Base-by-base conservation (phyloP, 2,113 vertebrate genomes). In the Cyanoliseus patagonus region DNA sequence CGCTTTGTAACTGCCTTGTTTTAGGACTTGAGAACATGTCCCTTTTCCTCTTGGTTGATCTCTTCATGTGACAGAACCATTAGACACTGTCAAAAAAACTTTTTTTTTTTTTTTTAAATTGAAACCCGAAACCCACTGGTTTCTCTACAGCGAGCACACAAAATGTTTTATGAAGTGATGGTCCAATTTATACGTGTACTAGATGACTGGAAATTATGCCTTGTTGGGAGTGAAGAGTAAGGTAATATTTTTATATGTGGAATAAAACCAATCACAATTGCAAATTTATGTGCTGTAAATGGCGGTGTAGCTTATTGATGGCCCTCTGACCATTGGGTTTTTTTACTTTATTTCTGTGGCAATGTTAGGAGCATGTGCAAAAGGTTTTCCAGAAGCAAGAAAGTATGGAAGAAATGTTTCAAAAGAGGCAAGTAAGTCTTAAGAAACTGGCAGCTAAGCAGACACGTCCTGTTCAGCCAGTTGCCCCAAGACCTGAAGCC, bases 371-470 rank as follows among this genome's bases (percentile, higher is more conserved):
- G 8, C 99, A 99, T 33, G 98, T 99, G 89, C 98, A 98, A 88
- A 99, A 98, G 72, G 98, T 99, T 95, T 99, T 99, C 95, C 99
- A 99, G 97, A 99, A 99, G 97, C 99, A 99, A 87, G 93, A 96
- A 76, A 99, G 98, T 37, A 99, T 99, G 98, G 98, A 99, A 96
- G 99, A 99, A 96, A 99, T 99, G 99, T 99, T 99, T 94, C 99
- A 99, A 82, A 99, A 99, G 97, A 98, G 99, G 57, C 98, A 98
- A 97, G 97, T 99, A 69, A 99, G 99, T 96, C 98, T 99, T 82
- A 99, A 99, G 98, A 99, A 99, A 97, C 97, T 99, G 41, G 99
- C 99, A 13, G 99, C 99, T 94, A 99, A 99, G 97, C 99, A 99
- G 96, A 99, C 98, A 1, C 98, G 99, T 78, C 99, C 99, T 2